Evolutionary conservation across 2,113 vertebrate genomes (phyloP).

Genomic region (Stigmatopora argus): DNA sequence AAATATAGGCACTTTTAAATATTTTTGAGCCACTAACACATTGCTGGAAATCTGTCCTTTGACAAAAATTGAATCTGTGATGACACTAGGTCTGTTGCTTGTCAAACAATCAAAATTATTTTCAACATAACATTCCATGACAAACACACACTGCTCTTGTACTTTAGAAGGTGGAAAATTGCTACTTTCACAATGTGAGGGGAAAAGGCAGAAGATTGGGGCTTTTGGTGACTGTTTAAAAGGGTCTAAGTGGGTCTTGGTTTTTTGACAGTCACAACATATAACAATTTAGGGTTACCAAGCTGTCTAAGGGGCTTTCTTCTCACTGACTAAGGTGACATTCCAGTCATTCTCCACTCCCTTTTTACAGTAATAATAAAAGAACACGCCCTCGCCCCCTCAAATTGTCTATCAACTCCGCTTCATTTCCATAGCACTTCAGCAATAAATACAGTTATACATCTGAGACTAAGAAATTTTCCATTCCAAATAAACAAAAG

Average conservation of each 20-base stretch:
- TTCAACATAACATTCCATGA: background rate
- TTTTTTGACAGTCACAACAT: background rate
- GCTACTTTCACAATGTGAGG: background rate
- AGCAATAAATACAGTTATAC: background rate
- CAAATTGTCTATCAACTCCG: background rate
- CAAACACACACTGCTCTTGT: background rate
- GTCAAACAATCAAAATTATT: too few relatives aligned
- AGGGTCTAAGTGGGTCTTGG: background rate
- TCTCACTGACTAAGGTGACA: background rate
- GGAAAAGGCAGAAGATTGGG: background rate
- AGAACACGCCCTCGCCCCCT: too few relatives aligned
- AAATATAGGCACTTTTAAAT: background rate
- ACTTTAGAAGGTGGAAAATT: background rate
- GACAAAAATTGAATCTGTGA: background rate
- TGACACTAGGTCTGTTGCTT: background rate
- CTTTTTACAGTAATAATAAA: too few relatives aligned
- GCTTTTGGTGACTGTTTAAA: background rate
- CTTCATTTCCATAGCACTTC: background rate
- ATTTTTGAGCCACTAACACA: background rate
- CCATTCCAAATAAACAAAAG: too few relatives aligned
- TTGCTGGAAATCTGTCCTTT: background rate
- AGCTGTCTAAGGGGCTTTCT: background rate
- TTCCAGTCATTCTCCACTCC: background rate
- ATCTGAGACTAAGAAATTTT: too few relatives aligned
- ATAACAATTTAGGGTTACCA: background rate